Percentiles rank a stretch among this genome's conserved stretches.
phyloP scores from a whole-genome alignment of 2,888 invertebrate species.

The Chrysopilus asiliformis region DNA sequence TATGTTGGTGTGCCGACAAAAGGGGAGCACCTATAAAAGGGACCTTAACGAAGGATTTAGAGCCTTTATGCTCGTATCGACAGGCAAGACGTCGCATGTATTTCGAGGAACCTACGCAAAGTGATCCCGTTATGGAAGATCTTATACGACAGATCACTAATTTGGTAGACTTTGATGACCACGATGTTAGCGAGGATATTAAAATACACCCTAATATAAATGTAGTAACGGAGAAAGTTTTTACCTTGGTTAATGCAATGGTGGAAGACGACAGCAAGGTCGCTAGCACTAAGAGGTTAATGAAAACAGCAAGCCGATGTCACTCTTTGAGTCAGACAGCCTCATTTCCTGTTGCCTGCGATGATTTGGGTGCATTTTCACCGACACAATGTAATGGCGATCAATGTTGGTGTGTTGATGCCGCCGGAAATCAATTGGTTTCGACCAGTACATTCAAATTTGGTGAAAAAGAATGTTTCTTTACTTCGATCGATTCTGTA shows the following conservation, averaged over 20 bases:
- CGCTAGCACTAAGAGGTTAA: slow-evolving; percentile 28
- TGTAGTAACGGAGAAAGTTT: slow-evolving; percentile 29
- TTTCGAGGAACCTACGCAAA: slow-evolving; percentile 30
- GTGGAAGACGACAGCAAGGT: slow-evolving; percentile 27
- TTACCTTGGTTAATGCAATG: slow-evolving; percentile 27
- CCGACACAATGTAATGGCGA: slow-evolving; percentile 59
- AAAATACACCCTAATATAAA: slow-evolving; percentile 3
- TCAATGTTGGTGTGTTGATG: slow-evolving; percentile 76
- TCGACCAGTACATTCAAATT: slow-evolving; percentile 44
- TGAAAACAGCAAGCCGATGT: slow-evolving; percentile 34
- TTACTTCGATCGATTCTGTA: slow-evolving; percentile 60
- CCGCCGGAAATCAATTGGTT: slow-evolving; percentile 58
- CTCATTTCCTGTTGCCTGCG: slow-evolving; percentile 44
- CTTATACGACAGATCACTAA: slow-evolving; percentile 52
- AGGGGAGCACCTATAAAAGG: slow-evolving; percentile 72
- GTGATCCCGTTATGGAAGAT: slow-evolving; percentile 51
- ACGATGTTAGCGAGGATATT: slow-evolving; percentile 15
- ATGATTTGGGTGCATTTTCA: slow-evolving; percentile 53
- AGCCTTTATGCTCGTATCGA: slow-evolving; percentile 66
- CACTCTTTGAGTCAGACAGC: slow-evolving; percentile 35
- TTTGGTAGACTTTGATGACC: slow-evolving; percentile 37
- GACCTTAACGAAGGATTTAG: slow-evolving; percentile 58
- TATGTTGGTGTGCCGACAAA: slow-evolving; percentile 79
- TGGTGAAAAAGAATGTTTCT: slow-evolving; percentile 44
- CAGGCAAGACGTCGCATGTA: slow-evolving; percentile 51